Evolutionary conservation across 2,888 invertebrate genomes (phyloP), one percentile per base, ranked within the genome.

Genomic region (Agrochola litura): DNA sequence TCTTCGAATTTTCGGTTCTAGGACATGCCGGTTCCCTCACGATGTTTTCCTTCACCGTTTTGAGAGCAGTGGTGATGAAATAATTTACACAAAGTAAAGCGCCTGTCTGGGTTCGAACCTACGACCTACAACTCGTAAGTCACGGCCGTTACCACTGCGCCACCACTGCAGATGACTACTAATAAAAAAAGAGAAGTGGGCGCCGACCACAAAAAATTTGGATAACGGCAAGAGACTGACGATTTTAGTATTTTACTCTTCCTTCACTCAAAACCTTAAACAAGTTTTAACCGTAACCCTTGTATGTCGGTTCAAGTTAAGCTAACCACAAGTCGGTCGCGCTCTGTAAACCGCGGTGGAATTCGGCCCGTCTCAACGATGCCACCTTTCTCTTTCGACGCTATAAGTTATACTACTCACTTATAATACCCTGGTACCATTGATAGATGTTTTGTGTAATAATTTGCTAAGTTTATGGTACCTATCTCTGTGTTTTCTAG

Each of bases 281-380:
- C 63, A 37, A 56, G 49, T 74, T 72, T 65, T 37, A 80, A 77
- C 79, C 67, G 70, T 76, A 85, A 85, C 87, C 86, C 79, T 69
- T 78, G 69, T 49, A 78, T 74, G 69, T 76, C 77, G 76, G 80
- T 68, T 84, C 72, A 66, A 71, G 61, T 72, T 63, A 83, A 83
- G 46, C 14, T 74, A 82, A 74, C 73, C 79, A 79, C 82, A 68
- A 82, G 46, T 64, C 54, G 73, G 88, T 69, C 78, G 60, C 84
- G 88, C 75, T 88, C 88, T 88, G 82, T 64, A 85, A 82, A 83
- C 78, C 65, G 66, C 76, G 52, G 19, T 22, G 85, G 85, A 80
- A 85, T 85, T 83, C 58, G 86, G 86, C 16, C 64, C 30, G 69
- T 72, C 68, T 73, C 61, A 14, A 10, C 14, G 69, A 74, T 58